Base-by-base conservation (phyloP, 2,888 invertebrate species). In the Lamproptera curius region DNA sequence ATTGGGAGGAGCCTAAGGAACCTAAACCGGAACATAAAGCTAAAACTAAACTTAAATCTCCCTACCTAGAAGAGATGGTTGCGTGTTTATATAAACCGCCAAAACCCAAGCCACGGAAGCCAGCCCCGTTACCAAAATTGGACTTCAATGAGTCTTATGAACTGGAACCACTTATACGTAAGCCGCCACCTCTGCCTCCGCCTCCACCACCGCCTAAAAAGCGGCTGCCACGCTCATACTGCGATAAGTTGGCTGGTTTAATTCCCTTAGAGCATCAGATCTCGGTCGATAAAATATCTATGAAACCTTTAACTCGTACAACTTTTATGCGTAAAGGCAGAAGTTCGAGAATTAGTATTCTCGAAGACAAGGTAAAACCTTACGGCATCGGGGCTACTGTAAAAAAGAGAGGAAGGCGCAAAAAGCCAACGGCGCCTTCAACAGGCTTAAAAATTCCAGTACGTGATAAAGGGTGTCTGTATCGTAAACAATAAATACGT, bases 161-260 rank as follows among this genome's bases (percentile, higher is more conserved):
- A 40, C 80, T 80, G 46, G 76, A 74, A 9, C 73, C 70, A 1
- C 59, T 67, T 1, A 59, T 73, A 14, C 53, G 47, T 0, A 77
- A 72, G 53, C 67, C 73, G 1, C 71, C 76, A 0, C 76, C 77
- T 0, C 74, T 67, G 0, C 66, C 65, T 0, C 76, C 77, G 0
- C 81, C 82, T 1, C 83, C 83, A 0, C 78, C 81, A 6, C 76
- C 75, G 1, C 77, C 82, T 0, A 82, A 77, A 48, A 82, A 81
- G 39, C 70, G 65, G 48, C 37, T 83, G 26, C 68, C 82, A 0
- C 52, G 53, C 16, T 54, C 63, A 6, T 71, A 67, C 44, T 85
- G 85, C 46, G 78, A 82, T 31, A 61, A 73, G 50, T 11, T 83
- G 16, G 82, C 83, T n/a, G 83, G 76, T 1, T 52, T 77, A 1